Evolutionary conservation across 2,797 vertebrate species (phyloP).

Genomic region (Syngnathus rostellatus): DNA sequence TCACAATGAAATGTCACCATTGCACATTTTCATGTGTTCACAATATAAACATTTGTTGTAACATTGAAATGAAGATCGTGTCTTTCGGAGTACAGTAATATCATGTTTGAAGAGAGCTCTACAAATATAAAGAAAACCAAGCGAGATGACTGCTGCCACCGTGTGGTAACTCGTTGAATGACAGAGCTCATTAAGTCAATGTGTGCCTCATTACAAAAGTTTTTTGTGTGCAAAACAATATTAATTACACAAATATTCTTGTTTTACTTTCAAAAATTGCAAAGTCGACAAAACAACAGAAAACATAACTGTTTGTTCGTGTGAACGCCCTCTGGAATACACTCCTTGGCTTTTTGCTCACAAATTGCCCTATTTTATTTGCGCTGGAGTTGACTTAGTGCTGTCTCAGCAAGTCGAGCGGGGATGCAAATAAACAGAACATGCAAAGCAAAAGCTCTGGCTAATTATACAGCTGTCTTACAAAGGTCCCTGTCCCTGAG

Average conservation of each 20-base stretch:
- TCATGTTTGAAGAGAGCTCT: neutral
- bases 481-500: slow-evolving; percentile 64
- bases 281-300: slow-evolving; percentile 51
- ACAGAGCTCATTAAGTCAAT: neutral
- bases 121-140: neutral
- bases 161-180: slow-evolving; percentile 50
- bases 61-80: neutral
- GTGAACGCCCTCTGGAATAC: slow-evolving; percentile 54
- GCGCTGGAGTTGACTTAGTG: slow-evolving; percentile 46
- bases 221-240: slow-evolving; percentile 3
- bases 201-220: slow-evolving; percentile 24
- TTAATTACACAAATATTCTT: slow-evolving; percentile 20
- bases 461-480: slow-evolving; percentile 64
- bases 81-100: neutral
- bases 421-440: slow-evolving; percentile 73
- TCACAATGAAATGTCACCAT: neutral
- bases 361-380: slow-evolving; percentile 75
- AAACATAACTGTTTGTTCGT: slow-evolving; percentile 51
- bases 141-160: slow-evolving; percentile 59
- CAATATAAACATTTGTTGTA: neutral
- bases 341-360: slow-evolving; percentile 71
- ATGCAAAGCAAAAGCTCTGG: slow-evolving; percentile 68
- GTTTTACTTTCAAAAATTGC: slow-evolving; percentile 64
- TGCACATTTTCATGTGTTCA: neutral
- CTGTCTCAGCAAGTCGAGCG: slow-evolving; percentile 68